phyloP scores from a whole-genome alignment of 1,140 invertebrate species.

The Wiebesia pumilae region DNA sequence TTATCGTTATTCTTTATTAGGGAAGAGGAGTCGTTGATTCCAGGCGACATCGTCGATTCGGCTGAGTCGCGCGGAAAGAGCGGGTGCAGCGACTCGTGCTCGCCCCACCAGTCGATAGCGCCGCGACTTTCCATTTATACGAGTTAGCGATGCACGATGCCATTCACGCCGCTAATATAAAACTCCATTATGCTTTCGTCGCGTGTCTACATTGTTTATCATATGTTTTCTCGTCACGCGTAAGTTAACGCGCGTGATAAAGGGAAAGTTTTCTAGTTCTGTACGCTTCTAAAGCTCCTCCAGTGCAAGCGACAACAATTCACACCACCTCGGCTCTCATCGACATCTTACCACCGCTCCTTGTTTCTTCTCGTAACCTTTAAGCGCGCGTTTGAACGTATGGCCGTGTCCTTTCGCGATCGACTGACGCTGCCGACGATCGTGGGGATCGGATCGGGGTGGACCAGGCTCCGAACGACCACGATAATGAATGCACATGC shows the following conservation, averaged over 20 bases:
- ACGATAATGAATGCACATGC: neutral
- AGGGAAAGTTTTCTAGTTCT: no score
- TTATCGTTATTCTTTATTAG: constrained; percentile 61
- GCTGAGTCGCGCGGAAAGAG: constrained; percentile 48
- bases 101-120: constrained; percentile 48
- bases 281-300: no score
- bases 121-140: constrained; percentile 60
- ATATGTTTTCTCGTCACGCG: constrained; percentile 56
- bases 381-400: no score
- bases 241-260: constrained; percentile 51
- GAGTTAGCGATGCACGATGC: constrained; percentile 68
- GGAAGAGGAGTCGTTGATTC: constrained; percentile 59
- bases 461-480: neutral
- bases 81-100: neutral
- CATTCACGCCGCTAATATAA: constrained; percentile 68
- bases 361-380: neutral
- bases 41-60: constrained; percentile 60
- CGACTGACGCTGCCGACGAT: no score
- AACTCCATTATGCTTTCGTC: constrained; percentile 63
- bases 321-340: neutral
- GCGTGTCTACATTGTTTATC: constrained; percentile 34
- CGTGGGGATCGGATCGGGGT: no score
- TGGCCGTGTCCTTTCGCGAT: neutral
- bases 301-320: no score
- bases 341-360: neutral